phyloP scores from a whole-genome alignment of 2,113 vertebrate genomes.

The Erinaceus europaeus region DNA sequence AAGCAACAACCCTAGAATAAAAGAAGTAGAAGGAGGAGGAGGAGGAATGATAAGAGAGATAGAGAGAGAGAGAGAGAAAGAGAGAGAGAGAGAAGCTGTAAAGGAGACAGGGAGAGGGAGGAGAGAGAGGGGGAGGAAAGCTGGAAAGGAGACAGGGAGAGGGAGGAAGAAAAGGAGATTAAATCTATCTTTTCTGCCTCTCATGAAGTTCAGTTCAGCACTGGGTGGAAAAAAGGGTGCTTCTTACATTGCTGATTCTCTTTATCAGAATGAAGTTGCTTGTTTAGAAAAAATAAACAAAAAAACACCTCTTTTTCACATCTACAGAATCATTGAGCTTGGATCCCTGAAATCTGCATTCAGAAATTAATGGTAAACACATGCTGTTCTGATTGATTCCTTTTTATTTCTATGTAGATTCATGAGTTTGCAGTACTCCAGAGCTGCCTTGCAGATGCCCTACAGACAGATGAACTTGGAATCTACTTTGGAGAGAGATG shows the following conservation, averaged over 20 bases:
- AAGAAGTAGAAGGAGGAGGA: no score
- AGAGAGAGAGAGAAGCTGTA: no score
- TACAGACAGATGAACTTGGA: constrained; percentile 37
- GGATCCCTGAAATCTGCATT: not conserved
- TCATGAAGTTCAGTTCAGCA: not conserved
- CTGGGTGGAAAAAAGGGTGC: not conserved
- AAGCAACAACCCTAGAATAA: no score
- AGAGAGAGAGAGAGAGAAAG: no score
- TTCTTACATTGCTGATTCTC: not conserved
- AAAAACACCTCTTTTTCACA: not conserved
- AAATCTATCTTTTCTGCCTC: not conserved
- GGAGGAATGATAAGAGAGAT: no score
- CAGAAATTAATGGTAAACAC: not conserved
- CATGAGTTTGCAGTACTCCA: not conserved
- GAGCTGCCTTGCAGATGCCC: not conserved
- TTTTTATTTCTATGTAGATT: constrained; percentile 37
- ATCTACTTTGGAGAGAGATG: constrained; percentile 55
- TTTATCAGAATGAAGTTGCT: not conserved
- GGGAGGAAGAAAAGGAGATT: not conserved
- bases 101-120: no score
- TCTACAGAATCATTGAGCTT: not conserved
- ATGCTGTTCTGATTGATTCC: not conserved
- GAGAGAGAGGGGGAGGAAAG: no score
- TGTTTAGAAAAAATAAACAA: no score
- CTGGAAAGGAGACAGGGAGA: no score